Conservation (phyloP, 2,797 vertebrate genomes). For the Anisognathus igniventris region DNA sequence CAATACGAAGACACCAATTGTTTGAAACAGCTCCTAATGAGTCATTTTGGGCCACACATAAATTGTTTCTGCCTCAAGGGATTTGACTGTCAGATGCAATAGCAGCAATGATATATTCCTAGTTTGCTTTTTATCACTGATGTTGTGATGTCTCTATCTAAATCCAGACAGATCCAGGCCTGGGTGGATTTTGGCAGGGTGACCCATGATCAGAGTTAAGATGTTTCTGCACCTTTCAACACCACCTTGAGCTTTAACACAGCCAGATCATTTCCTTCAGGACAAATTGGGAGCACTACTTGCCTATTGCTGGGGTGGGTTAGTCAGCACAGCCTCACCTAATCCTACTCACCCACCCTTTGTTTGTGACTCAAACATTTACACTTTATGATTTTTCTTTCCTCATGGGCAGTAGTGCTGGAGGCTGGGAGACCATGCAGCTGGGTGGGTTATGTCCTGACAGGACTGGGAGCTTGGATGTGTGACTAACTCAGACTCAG, state of each 20-base stretch:
- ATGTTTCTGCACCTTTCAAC: neutral
- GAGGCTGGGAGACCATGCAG: neutral
- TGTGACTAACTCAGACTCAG: neutral
- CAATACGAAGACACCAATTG: neutral
- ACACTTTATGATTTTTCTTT: conserved; percentile 4
- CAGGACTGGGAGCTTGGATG: neutral
- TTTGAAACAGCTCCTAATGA: conserved; percentile 35
- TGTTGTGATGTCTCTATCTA: neutral
- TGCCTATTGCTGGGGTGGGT: conserved; percentile 8
- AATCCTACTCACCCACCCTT: conserved; percentile 16
- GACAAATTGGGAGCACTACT: neutral
- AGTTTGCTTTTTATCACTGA: neutral
- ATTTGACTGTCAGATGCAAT: neutral
- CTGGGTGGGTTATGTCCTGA: conserved; percentile 20
- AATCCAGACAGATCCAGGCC: neutral
- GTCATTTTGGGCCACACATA: conserved; percentile 25
- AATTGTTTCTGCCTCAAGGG: conserved; percentile 16
- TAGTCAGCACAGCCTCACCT: conserved; percentile 46
- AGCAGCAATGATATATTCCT: neutral
- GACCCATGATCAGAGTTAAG: neutral
- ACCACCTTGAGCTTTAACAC: neutral
- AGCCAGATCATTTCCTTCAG: neutral
- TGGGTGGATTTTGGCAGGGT: neutral
- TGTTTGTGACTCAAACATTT: conserved; percentile 55
- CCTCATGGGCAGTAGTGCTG: neutral